A percentile compares a stretch with the other conserved stretches of the same genome.
Evolutionary conservation across 2,888 invertebrate genomes (phyloP).

Genomic region (Tipula unca): DNA sequence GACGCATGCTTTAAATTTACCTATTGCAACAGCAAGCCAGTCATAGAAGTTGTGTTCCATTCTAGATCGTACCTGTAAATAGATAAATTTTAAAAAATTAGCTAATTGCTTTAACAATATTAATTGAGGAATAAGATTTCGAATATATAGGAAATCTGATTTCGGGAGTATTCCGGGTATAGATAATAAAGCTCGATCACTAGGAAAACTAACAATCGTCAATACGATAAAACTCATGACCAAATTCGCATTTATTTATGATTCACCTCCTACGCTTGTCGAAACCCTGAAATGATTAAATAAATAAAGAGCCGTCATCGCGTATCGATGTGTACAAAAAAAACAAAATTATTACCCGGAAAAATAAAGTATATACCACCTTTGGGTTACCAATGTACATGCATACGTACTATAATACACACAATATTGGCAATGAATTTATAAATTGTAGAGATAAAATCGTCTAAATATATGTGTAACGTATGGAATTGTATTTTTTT

Average conservation of each 20-base stretch:
- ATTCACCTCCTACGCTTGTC: background rate
- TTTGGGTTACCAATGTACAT: background rate
- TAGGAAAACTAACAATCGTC: background rate
- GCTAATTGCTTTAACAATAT: background rate
- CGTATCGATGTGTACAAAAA: background rate
- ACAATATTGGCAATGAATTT: background rate
- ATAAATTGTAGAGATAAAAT: background rate
- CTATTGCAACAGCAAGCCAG: background rate
- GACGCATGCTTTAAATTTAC: background rate
- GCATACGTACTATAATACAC: background rate
- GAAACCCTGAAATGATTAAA: background rate
- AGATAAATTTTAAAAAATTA: background rate
- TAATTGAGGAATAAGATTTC: too few species aligned
- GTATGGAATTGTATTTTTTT: too few species aligned
- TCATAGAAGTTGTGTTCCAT: background rate
- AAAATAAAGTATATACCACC: background rate
- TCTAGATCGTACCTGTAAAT: background rate
- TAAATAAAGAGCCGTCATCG: background rate
- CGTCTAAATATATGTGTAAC: slow-evolving; percentile 14
- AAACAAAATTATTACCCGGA: background rate
- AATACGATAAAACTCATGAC: too few species aligned
- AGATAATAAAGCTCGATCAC: too few species aligned
- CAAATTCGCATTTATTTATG: background rate
- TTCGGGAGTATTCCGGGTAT: too few species aligned
- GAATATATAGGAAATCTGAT: background rate